Base-by-base conservation (phyloP, 1,140 invertebrate genomes). In the Aphaenogaster rudis region DNA sequence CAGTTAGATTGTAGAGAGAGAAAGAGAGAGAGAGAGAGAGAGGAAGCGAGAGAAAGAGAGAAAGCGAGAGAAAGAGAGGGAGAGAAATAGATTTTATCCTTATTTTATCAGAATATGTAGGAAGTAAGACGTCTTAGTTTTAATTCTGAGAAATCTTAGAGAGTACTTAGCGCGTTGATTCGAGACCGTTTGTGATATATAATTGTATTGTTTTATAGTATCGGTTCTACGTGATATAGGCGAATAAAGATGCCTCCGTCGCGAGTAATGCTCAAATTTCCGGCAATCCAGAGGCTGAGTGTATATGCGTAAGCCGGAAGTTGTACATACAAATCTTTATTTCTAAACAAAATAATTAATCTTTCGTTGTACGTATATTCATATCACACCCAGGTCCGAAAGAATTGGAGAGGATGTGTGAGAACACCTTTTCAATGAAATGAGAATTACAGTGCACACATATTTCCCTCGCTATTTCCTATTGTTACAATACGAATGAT, bases 141-240 rank as follows among this genome's bases (percentile, higher is more conserved):
- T 74, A 61, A 82, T 82, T 82, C 6, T 21, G 45, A 5, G 28
- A 48, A 61, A 50, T 54, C 7, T 13, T 74, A 82, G 52, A 72
- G 33, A 61, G 42, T 84, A 84, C 69, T 84, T 76, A 84, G 57
- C 80, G 69, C 64, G 48, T 84, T 48, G 54, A 84, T 74, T 74
- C 33, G n/a, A 76, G 13, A 50, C 33, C 36, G n/a, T 84, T 74
- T 84, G 80, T 84, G 69, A 84, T 84, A 84, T 61, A 76, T 28
- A 28, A 84, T 63, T 82, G 9, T 74, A 48, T 84, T 50, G n/a
- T 84, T 82, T 82, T 48, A 50, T 72, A 48, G 13, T 45, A 74
- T 82, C 42, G 33, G 7, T 84, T 84, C 13, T 67, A 28, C 48
- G 33, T 3, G 54, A 39, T 33, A 9, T 6, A 39, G 48, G n/a